Evolutionary conservation across 2,888 invertebrate species (phyloP), one percentile per base, ranked within the genome.

Genomic region (Pherbina coryleti): DNA sequence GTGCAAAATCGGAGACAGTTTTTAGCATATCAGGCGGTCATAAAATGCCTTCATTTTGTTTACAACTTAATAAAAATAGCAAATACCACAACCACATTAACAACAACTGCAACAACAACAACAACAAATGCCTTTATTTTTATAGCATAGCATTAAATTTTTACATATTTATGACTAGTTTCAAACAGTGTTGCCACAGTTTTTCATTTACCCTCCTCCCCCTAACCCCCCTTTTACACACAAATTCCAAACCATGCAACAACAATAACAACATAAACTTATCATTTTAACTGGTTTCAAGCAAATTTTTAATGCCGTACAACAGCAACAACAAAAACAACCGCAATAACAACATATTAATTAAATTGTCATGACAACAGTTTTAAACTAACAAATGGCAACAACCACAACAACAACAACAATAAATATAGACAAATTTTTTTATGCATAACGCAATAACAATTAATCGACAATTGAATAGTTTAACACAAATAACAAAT

Each of bases 61-160:
- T 37, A 37, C 37, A n/a, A 37, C 37, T 37, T 7, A 37, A 37
- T 7, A 7, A 37, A 64, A 76, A 78, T 28, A 76, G 76, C 57
- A 66, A 75, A 76, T 64, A 69, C 57, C 53, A 60, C 55, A 60
- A 73, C 62, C 60, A 78, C 22, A 75, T 69, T 75, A 76, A 64
- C 69, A 66, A 72, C 69, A 66, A 72, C 53, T n/a, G n/a, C n/a
- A 75, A 74, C 76, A 76, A 64, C 69, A 66, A 72, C 69, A 66
- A 72, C 53, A 55, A 73, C 44, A 69, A 69, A 28, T n/a, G 69
- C 69, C 69, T 69, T 69, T 25, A 51, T 69, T 69, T 51, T 28
- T 8, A 31, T 51, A 51, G 49, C 51, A 64, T n/a, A 28, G 22
- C 7, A 7, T 67, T 44, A 11, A n/a, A 67, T 22, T 0, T 67